A percentile compares a stretch with the other conserved stretches of the same genome.
Evolutionary conservation across 1,140 invertebrate species (phyloP).

Genomic region (Acyrthosiphon pisum): DNA sequence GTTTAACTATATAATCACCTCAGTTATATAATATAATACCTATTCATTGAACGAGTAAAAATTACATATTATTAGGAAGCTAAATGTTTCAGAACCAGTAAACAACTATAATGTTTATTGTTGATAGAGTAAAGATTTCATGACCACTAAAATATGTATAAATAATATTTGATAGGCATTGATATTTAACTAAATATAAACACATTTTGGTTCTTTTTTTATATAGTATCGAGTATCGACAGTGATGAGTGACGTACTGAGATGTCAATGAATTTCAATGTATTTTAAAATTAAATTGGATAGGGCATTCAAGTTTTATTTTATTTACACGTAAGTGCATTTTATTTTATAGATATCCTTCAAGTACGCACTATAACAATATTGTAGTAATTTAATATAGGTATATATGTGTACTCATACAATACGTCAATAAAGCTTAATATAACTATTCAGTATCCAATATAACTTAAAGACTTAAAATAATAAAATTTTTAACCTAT

Average conservation of each 20-base stretch:
- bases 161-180: background rate
- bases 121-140: background rate
- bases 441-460: background rate
- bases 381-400: background rate
- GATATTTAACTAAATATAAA: background rate
- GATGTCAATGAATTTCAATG: background rate
- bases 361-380: background rate
- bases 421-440: background rate
- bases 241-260: background rate
- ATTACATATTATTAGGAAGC: background rate
- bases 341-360: background rate
- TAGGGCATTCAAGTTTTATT: background rate
- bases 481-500: background rate
- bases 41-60: background rate
- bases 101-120: background rate
- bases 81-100: background rate
- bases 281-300: background rate
- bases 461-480: background rate
- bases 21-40: background rate
- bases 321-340: background rate
- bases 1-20: background rate
- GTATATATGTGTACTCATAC: background rate
- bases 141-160: background rate
- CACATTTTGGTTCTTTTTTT: background rate
- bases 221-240: background rate